phyloP scores from a whole-genome alignment of 2,113 vertebrate species.

The Hucho hucho region DNA sequence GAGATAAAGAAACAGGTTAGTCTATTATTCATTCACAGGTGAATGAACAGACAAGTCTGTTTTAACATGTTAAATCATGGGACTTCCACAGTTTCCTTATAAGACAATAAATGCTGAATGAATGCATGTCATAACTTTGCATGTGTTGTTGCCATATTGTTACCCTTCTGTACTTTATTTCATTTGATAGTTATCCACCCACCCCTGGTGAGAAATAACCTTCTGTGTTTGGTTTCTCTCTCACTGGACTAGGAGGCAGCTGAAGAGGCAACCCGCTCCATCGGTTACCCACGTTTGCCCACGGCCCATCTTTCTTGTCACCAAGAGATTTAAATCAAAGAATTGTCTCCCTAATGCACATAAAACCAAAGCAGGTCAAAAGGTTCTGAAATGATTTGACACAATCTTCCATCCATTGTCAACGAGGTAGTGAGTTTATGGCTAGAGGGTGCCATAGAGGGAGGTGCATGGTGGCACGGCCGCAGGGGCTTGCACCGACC shows the following conservation, averaged over 20 bases:
- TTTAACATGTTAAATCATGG: not conserved
- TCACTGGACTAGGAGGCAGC: constrained; percentile 77
- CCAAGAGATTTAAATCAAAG: constrained; percentile 89
- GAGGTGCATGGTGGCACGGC: constrained; percentile 1
- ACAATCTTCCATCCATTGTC: constrained; percentile 86
- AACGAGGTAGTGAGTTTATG: constrained; percentile 81
- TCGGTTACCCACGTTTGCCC: constrained; percentile 85
- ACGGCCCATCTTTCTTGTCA: constrained; percentile 88
- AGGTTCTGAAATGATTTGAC: constrained; percentile 94
- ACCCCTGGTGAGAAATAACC: constrained; percentile 88
- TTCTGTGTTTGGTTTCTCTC: constrained; percentile 88
- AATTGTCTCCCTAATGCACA: constrained; percentile 89
- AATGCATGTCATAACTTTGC: constrained; percentile 39
- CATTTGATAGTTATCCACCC: constrained; percentile 86
- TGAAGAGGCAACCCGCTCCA: constrained; percentile 85
- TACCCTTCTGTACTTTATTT: constrained; percentile 83
- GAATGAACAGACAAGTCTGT: too few species aligned
- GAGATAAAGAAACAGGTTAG: too few species aligned
- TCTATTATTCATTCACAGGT: too few species aligned
- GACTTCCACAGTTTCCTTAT: constrained; percentile 5
- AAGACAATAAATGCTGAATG: constrained; percentile 41
- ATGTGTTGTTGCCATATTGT: constrained; percentile 58
- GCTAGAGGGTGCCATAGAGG: constrained; percentile 28
- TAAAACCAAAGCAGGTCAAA: constrained; percentile 91
- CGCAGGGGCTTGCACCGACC: constrained; percentile 11